phyloP scores from a whole-genome alignment of 2,888 invertebrate species.

The Embidobia sp. region DNA sequence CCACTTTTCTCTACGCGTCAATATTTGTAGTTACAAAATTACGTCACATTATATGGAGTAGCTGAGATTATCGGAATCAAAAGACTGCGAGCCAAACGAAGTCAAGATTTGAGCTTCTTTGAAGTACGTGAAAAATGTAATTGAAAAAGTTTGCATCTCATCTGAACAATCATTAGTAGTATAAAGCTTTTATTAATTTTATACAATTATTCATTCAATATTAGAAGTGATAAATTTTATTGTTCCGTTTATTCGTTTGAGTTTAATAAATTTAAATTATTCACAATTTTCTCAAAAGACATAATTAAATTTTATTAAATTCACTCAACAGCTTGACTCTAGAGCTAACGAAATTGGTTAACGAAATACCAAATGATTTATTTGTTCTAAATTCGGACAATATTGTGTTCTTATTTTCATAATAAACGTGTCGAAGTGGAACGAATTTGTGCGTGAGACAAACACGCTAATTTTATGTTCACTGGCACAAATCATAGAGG shows the following conservation, averaged over 20 bases:
- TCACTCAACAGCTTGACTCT: no score
- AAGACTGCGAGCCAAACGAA: not conserved
- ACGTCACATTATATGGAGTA: slow-evolving; percentile 9
- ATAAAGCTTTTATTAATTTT: slow-evolving; percentile 2
- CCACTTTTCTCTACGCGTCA: slow-evolving; percentile 7
- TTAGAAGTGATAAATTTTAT: no score
- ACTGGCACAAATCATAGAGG: not conserved
- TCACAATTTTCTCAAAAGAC: no score
- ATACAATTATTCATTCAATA: not conserved
- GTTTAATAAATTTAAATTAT: no score
- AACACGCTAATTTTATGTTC: slow-evolving; percentile 4
- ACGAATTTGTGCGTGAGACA: not conserved
- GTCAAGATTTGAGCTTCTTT: slow-evolving; percentile 15
- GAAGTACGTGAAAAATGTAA: slow-evolving; percentile 13
- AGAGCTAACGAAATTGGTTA: no score
- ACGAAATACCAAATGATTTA: no score
- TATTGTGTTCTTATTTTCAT: not conserved
- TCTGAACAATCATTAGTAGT: not conserved
- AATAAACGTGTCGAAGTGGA: not conserved
- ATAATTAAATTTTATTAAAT: no score
- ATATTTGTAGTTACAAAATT: slow-evolving; percentile 19
- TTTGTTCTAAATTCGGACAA: no score
- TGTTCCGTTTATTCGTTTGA: no score
- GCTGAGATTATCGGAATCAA: slow-evolving; percentile 5
- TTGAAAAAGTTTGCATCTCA: slow-evolving; percentile 20